Evolutionary conservation across 1,140 invertebrate species (phyloP).

Genomic region (Bradysia coprophila): DNA sequence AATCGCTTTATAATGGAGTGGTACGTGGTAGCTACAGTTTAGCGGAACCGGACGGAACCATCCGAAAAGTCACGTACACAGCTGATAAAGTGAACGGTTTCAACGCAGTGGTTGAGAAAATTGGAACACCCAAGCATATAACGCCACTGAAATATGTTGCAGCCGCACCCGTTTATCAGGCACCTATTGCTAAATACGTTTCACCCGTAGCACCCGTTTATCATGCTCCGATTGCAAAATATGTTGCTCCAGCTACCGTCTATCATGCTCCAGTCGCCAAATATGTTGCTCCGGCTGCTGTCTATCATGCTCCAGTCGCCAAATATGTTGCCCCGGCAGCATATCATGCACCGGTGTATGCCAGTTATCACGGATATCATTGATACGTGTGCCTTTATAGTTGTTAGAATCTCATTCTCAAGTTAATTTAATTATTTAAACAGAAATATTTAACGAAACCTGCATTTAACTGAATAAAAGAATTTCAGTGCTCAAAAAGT

Average conservation of each 20-base stretch:
- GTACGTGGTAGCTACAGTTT: constrained; percentile 41
- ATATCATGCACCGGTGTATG: no score
- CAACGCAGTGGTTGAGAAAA: constrained; percentile 38
- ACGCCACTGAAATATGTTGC: constrained; percentile 19
- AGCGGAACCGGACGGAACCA: constrained; percentile 41
- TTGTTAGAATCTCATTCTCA: no score
- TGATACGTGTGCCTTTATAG: no score
- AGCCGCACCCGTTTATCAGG: constrained; percentile 11
- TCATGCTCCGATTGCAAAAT: constrained; percentile 2
- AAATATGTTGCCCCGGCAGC: no score
- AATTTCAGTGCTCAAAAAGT: constrained; percentile 20
- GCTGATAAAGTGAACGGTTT: constrained; percentile 37
- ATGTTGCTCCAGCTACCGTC: constrained; percentile 6
- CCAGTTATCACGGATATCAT: no score
- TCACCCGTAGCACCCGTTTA: constrained; percentile 15
- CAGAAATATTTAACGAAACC: no score
- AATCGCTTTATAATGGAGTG: constrained; percentile 37
- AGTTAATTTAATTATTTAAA: no score
- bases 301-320: no score
- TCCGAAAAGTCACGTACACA: constrained; percentile 36
- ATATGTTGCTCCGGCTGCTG: constrained; percentile 3
- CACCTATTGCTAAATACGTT: constrained; percentile 19
- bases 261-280: constrained; percentile 9
- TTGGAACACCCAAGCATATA: constrained; percentile 21
- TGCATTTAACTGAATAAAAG: constrained; percentile 21